Base-by-base conservation (phyloP, 1,140 invertebrate genomes). In the Pissodes strobi region DNA sequence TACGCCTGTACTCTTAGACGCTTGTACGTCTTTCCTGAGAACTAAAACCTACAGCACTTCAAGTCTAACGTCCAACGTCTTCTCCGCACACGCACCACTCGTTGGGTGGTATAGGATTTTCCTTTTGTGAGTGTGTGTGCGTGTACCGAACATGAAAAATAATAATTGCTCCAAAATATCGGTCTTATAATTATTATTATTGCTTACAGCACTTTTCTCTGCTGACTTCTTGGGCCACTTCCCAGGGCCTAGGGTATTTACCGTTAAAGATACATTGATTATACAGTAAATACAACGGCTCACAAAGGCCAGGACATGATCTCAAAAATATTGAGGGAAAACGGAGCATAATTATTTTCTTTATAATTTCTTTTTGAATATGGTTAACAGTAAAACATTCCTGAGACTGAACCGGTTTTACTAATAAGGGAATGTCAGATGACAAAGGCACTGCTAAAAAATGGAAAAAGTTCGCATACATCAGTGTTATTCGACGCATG, bases 361-460 rank as follows among this genome's bases (percentile, higher is more conserved):
- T 43, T 43, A 43, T 19, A 43, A 5, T 43, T 43, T n/a, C n/a
- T n/a, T n/a, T n/a, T n/a, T n/a, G n/a, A n/a, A n/a, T 43, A 43
- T 43, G 39, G 12, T 43, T 43, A n/a, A 43, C 39, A 43, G 13
- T 43, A 43, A 43, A 43, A n/a, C 39, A 43, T 43, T 43, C 39
- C 12, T 43, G 13, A 8, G 39, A 43, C 3, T 4, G 18, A 43
- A n/a, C 18, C 12, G 39, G 18, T n/a, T 43, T 43, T 43, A 43
- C 12, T 19, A 43, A 12, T 19, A 12, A 43, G 12, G 39, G 25
- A 9, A 9, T 27, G 25, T 43, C 39, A 5, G 39, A 43, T 19
- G 39, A n/a, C 39, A 43, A 43, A 43, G 39, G 12, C 39, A 43
- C 39, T 43, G 18, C 39, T 43, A n/a, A 43, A 43, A 43, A 43